These are phyloP conservation scores for Conops quadrifasciatus DNA, from an alignment of 2,888 invertebrate species.

Conservation along the genomic window DNA sequence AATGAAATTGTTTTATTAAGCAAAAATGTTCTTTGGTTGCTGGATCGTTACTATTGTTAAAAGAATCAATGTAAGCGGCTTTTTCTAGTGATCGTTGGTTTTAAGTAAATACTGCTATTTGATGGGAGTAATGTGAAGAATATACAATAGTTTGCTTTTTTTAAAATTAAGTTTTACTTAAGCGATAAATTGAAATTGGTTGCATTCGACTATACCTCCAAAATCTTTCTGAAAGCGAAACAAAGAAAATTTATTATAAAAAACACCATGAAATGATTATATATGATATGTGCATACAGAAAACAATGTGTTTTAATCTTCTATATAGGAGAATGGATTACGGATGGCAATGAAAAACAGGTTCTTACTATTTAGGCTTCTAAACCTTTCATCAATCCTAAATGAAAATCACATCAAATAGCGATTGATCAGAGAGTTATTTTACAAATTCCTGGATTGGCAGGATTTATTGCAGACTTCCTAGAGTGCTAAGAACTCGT, in stretches of 20 bases:
- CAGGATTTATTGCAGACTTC: no score
- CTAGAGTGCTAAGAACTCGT: no score
- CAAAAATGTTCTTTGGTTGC: neutral
- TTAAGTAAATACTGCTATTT: conserved; percentile 13
- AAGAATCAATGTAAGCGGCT: neutral
- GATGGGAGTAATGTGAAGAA: neutral
- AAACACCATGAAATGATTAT: neutral
- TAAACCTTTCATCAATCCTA: no score
- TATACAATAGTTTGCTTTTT: conserved; percentile 8
- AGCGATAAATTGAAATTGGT: conserved; percentile 30
- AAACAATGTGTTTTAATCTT: neutral
- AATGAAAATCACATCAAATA: no score
- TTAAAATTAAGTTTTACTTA: conserved; percentile 24
- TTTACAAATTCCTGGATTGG: no score
- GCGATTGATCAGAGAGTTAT: no score
- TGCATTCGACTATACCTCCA: conserved; percentile 27
- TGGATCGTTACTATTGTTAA: neutral
- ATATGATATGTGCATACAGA: conserved; percentile 1
- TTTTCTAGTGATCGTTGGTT: neutral
- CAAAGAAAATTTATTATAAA: conserved; percentile 23
- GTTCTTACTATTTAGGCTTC: neutral
- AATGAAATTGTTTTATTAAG: neutral
- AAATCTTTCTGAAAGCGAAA: conserved; percentile 25
- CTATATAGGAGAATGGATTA: neutral
- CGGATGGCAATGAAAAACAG: neutral